A percentile compares a stretch with the other conserved stretches of the same genome.
Evolutionary conservation across 1,140 invertebrate genomes (phyloP).

Genomic region (Calliopsis andreniformis): DNA sequence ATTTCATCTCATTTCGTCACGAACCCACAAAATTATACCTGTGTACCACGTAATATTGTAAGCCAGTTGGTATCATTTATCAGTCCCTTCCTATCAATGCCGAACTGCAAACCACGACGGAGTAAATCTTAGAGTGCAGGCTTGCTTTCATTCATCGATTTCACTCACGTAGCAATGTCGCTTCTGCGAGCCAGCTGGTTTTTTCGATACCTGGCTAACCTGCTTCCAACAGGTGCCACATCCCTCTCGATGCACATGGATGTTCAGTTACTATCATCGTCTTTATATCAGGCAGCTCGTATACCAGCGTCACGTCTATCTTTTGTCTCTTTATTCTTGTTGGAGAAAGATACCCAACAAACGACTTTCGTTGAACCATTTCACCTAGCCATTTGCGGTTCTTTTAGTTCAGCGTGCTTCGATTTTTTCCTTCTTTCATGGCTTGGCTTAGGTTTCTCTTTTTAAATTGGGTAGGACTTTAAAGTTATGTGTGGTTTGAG

Average conservation of each 20-base stretch:
- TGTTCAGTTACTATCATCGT: constrained; percentile 40
- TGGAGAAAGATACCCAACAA: constrained; percentile 31
- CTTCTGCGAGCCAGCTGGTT: constrained; percentile 45
- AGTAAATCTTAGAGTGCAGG: neutral
- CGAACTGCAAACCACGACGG: neutral
- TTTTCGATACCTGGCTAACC: constrained; percentile 45
- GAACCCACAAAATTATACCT: no score
- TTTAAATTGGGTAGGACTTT: neutral
- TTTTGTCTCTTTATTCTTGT: constrained; percentile 6
- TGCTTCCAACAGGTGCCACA: constrained; percentile 58
- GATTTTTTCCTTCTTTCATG: neutral
- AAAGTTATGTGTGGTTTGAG: no score
- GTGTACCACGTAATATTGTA: no score
- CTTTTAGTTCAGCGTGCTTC: neutral
- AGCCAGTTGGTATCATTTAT: no score
- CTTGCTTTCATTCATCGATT: constrained; percentile 60
- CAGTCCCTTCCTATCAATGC: no score
- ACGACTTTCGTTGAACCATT: constrained; percentile 61
- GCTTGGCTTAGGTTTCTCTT: no score
- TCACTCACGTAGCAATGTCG: constrained; percentile 44
- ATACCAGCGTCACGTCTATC: constrained; percentile 46
- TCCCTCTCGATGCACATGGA: constrained; percentile 42
- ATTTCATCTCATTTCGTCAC: no score
- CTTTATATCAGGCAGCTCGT: constrained; percentile 29
- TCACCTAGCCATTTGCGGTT: constrained; percentile 35